Base-by-base conservation (phyloP, 2,888 invertebrate genomes). In the Hirtodrosophila duncani region DNA sequence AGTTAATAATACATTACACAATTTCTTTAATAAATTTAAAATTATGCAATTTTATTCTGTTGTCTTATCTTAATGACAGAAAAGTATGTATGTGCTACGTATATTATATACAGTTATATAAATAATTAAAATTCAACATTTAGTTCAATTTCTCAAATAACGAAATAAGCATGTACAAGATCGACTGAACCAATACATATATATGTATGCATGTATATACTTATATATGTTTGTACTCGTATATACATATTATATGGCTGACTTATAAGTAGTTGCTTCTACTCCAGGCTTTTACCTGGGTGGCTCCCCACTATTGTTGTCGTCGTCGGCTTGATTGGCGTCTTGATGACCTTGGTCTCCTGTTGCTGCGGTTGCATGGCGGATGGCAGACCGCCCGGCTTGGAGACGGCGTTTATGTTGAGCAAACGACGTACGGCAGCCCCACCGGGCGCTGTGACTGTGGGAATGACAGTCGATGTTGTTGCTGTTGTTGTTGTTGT, bases 381-480 rank as follows among this genome's bases (percentile, higher is more conserved):
- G 10, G 14, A 52, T 16, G 52, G 48, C 13, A 65, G 3, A 8
- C 52, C 37, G 4, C 57, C 27, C 16, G 58, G 3, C 37, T 80
- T 72, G 21, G 65, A 6, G 1, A 63, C 50, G 2, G 72, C 27
- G 2, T 60, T 53, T 13, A 74, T 60, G 13, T 72, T 74, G 0
- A 74, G 23, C 17, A 74, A 55, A 3, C 81, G 80, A 8, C 72
- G 72, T 9, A 74, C 51, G 11, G 59, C 65, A 21, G 57, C 58
- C 5, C 63, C 58, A 14, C 59, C 74, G 0, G 67, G 56, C 2
- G 62, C 48, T 13, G 55, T 55, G n/a, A n/a, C n/a, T 2, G 45
- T 29, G 0, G 67, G 56, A 24, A 66, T 56, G 1, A 24, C 9
- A 3, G 44, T 7, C 5, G 67, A 7, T 10, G 39, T 29, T 34